A percentile compares a stretch with the other conserved stretches of the same genome.
phyloP scores from a whole-genome alignment of 23 tunicate species.

The Corella eumyota region DNA sequence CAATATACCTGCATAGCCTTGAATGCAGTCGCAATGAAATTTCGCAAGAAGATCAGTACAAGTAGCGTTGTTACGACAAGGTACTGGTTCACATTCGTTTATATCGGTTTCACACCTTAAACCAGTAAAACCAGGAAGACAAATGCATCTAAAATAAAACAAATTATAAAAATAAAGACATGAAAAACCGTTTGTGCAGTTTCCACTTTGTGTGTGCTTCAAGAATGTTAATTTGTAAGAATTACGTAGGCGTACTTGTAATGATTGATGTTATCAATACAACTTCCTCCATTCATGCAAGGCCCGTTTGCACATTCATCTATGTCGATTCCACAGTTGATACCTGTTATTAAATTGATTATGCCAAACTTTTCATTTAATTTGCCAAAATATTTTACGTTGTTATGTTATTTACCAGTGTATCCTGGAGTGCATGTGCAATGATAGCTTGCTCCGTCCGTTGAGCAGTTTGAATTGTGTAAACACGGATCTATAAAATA shows the following conservation, averaged over 20 bases:
- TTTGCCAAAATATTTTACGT: no score
- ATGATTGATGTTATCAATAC: slow-evolving; percentile 17
- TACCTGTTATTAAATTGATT: no score
- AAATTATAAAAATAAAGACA: no score
- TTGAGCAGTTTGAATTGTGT: slow-evolving; percentile 31
- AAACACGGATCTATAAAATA: slow-evolving; percentile 48
- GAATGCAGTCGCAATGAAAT: slow-evolving; percentile 22
- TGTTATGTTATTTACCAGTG: slow-evolving; percentile 17
- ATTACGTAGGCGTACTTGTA: slow-evolving; percentile 28
- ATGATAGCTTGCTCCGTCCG: slow-evolving; percentile 22
- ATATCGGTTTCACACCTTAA: slow-evolving; percentile 22
- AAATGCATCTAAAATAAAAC: slow-evolving; percentile 27
- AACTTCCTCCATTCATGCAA: slow-evolving; percentile 29
- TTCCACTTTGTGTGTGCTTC: no score
- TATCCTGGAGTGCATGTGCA: slow-evolving; percentile 58
- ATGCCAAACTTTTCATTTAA: no score
- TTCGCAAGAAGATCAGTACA: slow-evolving; percentile 31
- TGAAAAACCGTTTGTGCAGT: no score
- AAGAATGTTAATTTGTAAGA: no score
- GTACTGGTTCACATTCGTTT: slow-evolving; percentile 41
- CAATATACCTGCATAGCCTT: slow-evolving; percentile 43
- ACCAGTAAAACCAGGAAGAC: slow-evolving; percentile 35
- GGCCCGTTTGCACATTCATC: slow-evolving; percentile 39
- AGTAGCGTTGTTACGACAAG: slow-evolving; percentile 34
- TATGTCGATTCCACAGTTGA: slow-evolving; percentile 33